Evolutionary conservation across 2,888 invertebrate species (phyloP).

Genomic region (Ametastegia equiseti): DNA sequence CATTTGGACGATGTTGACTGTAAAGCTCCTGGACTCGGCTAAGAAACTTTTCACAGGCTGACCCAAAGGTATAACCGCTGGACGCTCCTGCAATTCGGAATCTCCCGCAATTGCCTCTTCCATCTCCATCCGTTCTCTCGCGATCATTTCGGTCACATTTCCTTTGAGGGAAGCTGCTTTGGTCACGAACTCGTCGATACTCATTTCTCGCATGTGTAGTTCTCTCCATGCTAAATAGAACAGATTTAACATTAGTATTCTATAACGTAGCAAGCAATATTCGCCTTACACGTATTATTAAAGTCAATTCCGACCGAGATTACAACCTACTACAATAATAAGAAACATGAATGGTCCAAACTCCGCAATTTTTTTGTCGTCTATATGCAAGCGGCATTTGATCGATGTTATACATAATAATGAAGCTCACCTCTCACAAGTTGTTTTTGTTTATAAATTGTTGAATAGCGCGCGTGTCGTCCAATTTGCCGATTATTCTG

Average conservation of each 20-base stretch:
- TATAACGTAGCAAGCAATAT: neutral
- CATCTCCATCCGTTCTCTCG: neutral
- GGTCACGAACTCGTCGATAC: constrained; percentile 31
- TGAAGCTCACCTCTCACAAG: constrained; percentile 45
- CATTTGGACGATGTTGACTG: neutral
- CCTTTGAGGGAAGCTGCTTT: constrained; percentile 48
- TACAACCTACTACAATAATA: neutral
- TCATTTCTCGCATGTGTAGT: constrained; percentile 36
- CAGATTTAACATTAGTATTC: neutral
- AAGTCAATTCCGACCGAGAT: neutral
- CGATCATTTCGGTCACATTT: constrained; percentile 25
- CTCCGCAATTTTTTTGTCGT: neutral
- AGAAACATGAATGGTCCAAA: neutral
- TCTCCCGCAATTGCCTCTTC: constrained; percentile 3
- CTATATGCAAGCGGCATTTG: neutral
- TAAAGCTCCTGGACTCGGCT: too few relatives aligned
- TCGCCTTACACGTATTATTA: constrained; percentile 23
- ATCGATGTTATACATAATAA: neutral
- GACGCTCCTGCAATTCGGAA: constrained; percentile 34
- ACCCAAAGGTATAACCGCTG: constrained; percentile 40
- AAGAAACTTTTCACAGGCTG: neutral
- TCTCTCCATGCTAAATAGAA: constrained; percentile 48
- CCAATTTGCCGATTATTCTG: constrained; percentile 35
- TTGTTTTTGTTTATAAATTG: constrained; percentile 30
- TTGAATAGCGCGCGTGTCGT: constrained; percentile 44